Base-by-base conservation (phyloP, 2,888 invertebrate species). In the Hydrotaea diabolus region DNA sequence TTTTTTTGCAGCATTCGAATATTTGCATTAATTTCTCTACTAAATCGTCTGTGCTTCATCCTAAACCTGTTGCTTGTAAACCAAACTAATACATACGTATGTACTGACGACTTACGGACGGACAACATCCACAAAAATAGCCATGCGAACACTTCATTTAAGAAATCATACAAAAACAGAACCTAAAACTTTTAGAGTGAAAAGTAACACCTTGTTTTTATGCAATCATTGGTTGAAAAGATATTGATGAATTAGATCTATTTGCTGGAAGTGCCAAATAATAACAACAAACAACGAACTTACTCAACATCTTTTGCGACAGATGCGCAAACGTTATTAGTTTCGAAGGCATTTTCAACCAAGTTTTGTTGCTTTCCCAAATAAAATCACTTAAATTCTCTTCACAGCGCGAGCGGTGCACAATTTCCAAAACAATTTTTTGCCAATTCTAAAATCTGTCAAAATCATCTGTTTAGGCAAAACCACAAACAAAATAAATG, bases 261-360 rank as follows among this genome's bases (percentile, higher is more conserved):
- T 55, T 55, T 19, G 31, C 2, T 31, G 2, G 31, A 31, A 4
- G 31, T 21, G 21, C 9, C 21, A 55, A 17, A 53, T 53, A 7
- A 72, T 55, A 31, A 31, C 7, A 31, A 31, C 7, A 9, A 36
- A 21, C 11, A 17, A 7, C 36, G 1, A 1, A 84, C 85, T 85
- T 55, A 85, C 85, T 77, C 59, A 82, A 46, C 9, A 79, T 53
- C 31, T 69, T 39, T 23, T 46, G 72, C 17, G 82, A 74, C 17
- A 81, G 31, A n/a, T 77, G 57, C 0, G 82, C 59, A 71, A 85
- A 62, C 66, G 43, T 46, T 59, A 59, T 62, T 26, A 62, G 23
- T 62, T 21, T 74, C n/a, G 23, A 62, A 21, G 74, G 39, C 74
- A 74, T 74, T 46, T 62, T 69, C n/a, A 2, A 71, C 0, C 8